phyloP scores from a whole-genome alignment of 2,797 vertebrate species.

The Haliaeetus albicilla region DNA sequence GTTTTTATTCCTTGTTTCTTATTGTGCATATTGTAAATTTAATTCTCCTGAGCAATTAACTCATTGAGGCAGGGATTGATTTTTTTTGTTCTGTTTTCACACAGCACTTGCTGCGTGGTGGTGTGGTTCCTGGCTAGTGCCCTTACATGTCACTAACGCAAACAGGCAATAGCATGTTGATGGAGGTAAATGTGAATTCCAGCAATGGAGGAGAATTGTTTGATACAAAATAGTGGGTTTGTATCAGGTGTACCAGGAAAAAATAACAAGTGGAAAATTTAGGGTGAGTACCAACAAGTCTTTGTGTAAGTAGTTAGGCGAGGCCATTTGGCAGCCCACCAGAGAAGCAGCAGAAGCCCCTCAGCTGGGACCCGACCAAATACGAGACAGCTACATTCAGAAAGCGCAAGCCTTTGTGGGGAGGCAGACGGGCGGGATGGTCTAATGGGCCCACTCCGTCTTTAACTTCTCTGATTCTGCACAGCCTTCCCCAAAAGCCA shows the following conservation, averaged over 20 bases:
- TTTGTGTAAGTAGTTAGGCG: background rate
- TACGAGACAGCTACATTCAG: rapidly evolving
- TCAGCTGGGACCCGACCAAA: background rate
- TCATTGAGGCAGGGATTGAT: background rate
- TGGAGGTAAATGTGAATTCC: background rate
- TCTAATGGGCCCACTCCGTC: background rate
- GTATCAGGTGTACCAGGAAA: background rate
- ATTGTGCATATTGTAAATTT: background rate
- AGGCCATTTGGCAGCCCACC: background rate
- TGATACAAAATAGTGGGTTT: background rate
- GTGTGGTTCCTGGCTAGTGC: background rate
- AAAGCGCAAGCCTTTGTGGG: background rate
- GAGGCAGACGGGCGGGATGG: background rate
- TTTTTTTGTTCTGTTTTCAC: background rate
- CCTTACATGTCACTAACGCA: background rate
- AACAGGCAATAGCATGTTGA: rapidly evolving
- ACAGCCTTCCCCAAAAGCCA: background rate
- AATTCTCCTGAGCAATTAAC: background rate
- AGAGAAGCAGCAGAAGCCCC: background rate
- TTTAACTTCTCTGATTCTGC: background rate
- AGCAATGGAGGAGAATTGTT: background rate
- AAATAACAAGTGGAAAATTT: background rate
- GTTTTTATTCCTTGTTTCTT: background rate
- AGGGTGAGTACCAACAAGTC: background rate
- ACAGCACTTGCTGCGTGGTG: background rate